Conservation (phyloP, 2,113 vertebrate genomes). For the Tenebrosternarchus preto region DNA sequence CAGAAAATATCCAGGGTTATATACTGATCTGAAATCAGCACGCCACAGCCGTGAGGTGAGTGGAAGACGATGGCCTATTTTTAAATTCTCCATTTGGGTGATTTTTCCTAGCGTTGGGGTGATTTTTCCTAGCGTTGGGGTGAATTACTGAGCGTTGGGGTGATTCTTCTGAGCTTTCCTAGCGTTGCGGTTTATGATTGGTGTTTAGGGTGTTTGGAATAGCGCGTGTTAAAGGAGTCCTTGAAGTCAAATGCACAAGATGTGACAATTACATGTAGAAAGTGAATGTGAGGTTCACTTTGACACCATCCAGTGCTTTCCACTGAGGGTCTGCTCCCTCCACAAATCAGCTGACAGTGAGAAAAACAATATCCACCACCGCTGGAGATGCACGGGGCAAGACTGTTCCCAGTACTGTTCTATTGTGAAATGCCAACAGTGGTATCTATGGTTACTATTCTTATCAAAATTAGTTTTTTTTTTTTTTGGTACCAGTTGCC, state of each 20-base stretch:
- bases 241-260: too few species aligned
- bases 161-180: not conserved
- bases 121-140: not conserved
- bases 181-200: not conserved
- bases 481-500: constrained; percentile 48
- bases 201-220: constrained; percentile 6
- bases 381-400: constrained; percentile 36
- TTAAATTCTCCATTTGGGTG: constrained; percentile 13
- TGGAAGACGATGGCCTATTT: constrained; percentile 1
- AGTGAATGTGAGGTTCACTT: constrained; percentile 32
- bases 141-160: too few species aligned
- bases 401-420: constrained; percentile 41
- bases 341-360: constrained; percentile 47
- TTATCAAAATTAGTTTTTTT: constrained; percentile 45
- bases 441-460: constrained; percentile 52
- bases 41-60: constrained; percentile 45
- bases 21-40: constrained; percentile 43
- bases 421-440: constrained; percentile 46
- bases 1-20: constrained; percentile 61
- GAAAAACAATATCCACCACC: constrained; percentile 46
- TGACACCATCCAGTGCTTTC: constrained; percentile 23
- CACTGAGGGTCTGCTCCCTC: constrained; percentile 45
- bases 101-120: not conserved
- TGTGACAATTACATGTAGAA: not conserved
- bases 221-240: not conserved